Evolutionary conservation across 2,888 invertebrate species (phyloP).

Genomic region (Matsumyia berberina): DNA sequence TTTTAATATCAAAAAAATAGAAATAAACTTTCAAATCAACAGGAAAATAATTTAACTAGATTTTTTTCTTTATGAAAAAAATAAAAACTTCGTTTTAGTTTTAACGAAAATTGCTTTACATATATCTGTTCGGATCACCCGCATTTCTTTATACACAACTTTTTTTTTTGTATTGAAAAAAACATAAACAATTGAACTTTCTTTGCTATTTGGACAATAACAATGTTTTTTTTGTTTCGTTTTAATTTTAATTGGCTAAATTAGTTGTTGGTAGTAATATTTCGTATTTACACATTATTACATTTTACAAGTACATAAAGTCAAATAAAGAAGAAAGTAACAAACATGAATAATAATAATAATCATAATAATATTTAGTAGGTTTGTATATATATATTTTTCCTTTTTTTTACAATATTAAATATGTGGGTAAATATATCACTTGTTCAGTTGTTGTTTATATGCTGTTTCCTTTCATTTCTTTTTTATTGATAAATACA

Average conservation of each 20-base stretch:
- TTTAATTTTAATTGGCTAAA: constrained; percentile 42
- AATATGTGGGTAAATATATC: constrained; percentile 76
- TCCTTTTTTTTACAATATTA: constrained; percentile 64
- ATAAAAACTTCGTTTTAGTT: constrained; percentile 15
- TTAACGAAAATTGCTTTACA: constrained; percentile 29
- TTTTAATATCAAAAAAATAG: constrained; percentile 19
- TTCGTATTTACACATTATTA: constrained; percentile 63
- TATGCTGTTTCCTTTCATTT: constrained; percentile 40
- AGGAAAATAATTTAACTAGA: constrained; percentile 5
- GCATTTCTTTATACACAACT: background rate
- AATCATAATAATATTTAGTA: constrained; percentile 52
- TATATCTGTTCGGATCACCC: constrained; percentile 5
- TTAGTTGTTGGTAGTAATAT: constrained; percentile 35
- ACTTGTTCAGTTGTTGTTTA: constrained; percentile 73
- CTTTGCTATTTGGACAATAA: constrained; percentile 57
- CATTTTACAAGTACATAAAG: constrained; percentile 54
- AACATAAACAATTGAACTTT: constrained; percentile 23
- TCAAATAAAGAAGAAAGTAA: constrained; percentile 64
- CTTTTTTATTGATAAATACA: constrained; percentile 65
- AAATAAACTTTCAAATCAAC: constrained; percentile 27
- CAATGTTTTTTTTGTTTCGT: constrained; percentile 5
- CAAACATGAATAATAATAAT: constrained; percentile 71
- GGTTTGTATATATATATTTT: constrained; percentile 42
- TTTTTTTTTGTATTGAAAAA: constrained; percentile 19
- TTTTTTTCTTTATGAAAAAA: background rate